Percentiles rank a stretch among this genome's conserved stretches.
These are phyloP conservation scores for Pitangus sulphuratus DNA, from an alignment of 2,797 vertebrate species.

Conservation along the genomic window DNA sequence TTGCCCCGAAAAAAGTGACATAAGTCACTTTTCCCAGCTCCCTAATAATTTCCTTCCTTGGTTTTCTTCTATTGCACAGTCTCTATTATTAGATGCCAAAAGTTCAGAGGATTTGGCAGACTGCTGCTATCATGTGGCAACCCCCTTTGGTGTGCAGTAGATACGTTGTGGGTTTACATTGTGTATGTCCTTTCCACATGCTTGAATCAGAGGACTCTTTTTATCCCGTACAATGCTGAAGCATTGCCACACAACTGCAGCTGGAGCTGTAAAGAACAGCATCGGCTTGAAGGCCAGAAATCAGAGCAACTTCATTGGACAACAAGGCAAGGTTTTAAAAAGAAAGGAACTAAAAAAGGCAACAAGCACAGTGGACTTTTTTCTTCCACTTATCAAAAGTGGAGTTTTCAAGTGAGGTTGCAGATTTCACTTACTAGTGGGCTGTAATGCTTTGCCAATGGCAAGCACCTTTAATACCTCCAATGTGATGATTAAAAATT, in stretches of 20 bases:
- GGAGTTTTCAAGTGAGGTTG: neutral
- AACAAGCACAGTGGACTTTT: neutral
- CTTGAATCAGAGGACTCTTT: slow-evolving; percentile 26
- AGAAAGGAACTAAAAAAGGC: neutral
- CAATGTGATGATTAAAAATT: neutral
- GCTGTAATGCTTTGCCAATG: neutral
- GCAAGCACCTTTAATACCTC: neutral
- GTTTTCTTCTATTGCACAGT: slow-evolving; percentile 18
- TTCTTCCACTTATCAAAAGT: neutral
- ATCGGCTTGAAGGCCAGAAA: neutral
- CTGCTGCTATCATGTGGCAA: slow-evolving; percentile 54
- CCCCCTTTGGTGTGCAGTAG: neutral
- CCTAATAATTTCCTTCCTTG: slow-evolving; percentile 54
- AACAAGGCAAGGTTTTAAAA: neutral
- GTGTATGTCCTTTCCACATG: slow-evolving; percentile 52
- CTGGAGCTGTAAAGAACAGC: slow-evolving; percentile 14
- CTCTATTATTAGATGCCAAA: slow-evolving; percentile 44
- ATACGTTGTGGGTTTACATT: slow-evolving; percentile 51
- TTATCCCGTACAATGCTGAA: neutral
- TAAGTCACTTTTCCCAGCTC: slow-evolving; percentile 30
- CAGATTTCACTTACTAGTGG: neutral
- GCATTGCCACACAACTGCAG: slow-evolving; percentile 19
- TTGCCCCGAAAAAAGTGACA: slow-evolving; percentile 7
- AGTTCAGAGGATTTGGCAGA: slow-evolving; percentile 61
- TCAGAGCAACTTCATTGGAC: neutral